Evolutionary conservation across 2,797 vertebrate species (phyloP), one percentile per base, ranked within the genome.

Genomic region (Gallirallus australis): DNA sequence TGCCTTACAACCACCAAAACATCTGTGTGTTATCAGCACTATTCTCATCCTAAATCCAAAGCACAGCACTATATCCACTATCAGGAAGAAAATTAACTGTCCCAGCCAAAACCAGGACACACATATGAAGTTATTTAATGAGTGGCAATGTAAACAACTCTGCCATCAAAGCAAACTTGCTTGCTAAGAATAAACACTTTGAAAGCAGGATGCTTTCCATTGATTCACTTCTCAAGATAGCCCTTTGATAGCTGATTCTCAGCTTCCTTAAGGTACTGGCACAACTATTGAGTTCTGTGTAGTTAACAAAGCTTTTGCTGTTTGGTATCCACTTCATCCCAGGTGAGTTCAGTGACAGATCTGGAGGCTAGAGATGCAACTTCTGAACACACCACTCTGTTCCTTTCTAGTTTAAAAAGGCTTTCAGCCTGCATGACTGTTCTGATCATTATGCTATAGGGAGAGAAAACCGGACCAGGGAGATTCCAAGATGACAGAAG

Each of bases 381-480:
- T 80, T 96, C 89, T 93, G 45, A 95, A 68, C 78, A 90, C 9
- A 33, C 20, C 60, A 82, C 75, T 61, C 54, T 91, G 11, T 47
- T 95, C 65, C 91, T 65, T 82, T 92, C 89, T 53, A 82, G 71
- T 94, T 97, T 92, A 87, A 93, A 96, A 96, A 50, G 11, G 15
- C 33, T 92, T 93, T 90, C 45, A 52, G 50, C 17, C 48, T 86
- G 76, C 77, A 83, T 77, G 85, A 71, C 47, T 86, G 56, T 85
- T 97, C 66, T 96, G 86, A 96, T 96, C 71, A 50, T 79, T 91
- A 54, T 76, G 90, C 85, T 89, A 25, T 37, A 15, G 80, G 89
- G 90, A 86, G 21, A 69, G 14, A 76, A 87, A 93, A 86, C 57
- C 27, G 48, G 92, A 92, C 60, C 9, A 90, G 54, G 21, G 27